These are phyloP conservation scores for Notarius lentiginosus DNA, from an alignment of 2,113 vertebrate species.

Conservation along the genomic window DNA sequence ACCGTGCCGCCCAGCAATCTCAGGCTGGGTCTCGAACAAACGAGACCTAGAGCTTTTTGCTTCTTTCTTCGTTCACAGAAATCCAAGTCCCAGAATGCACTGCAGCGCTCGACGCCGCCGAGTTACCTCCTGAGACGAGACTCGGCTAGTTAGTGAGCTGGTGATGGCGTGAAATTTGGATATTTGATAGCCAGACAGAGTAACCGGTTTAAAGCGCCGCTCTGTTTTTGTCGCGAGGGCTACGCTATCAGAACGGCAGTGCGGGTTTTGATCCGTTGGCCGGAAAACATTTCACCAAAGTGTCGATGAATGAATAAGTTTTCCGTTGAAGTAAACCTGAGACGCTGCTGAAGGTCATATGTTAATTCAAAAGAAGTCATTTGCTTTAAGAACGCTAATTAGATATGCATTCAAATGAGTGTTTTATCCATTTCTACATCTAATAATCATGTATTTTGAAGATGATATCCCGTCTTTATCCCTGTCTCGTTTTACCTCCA, in stretches of 20 bases:
- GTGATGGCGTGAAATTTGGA: too few species aligned
- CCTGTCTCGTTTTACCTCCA: not conserved
- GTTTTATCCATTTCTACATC: not conserved
- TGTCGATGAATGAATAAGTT: too few species aligned
- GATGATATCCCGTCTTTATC: too few species aligned
- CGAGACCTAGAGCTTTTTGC: not conserved
- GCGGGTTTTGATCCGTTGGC: not conserved
- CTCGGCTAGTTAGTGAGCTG: not conserved
- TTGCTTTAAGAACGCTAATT: not conserved
- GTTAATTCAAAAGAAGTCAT: not conserved
- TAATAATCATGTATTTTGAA: not conserved
- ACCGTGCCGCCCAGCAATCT: too few species aligned
- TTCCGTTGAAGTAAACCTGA: not conserved
- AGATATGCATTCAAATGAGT: not conserved
- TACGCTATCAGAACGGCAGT: not conserved
- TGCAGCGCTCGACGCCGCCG: not conserved
- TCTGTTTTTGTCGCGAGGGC: not conserved
- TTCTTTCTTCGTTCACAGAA: not conserved
- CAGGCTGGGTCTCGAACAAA: not conserved
- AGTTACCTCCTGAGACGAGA: not conserved
- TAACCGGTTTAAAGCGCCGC: not conserved
- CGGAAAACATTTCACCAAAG: not conserved
- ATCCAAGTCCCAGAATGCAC: not conserved
- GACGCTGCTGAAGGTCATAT: not conserved
- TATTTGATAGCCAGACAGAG: too few species aligned